Conservation (phyloP, 2,113 vertebrate species). For the Probosciger aterrimus region DNA sequence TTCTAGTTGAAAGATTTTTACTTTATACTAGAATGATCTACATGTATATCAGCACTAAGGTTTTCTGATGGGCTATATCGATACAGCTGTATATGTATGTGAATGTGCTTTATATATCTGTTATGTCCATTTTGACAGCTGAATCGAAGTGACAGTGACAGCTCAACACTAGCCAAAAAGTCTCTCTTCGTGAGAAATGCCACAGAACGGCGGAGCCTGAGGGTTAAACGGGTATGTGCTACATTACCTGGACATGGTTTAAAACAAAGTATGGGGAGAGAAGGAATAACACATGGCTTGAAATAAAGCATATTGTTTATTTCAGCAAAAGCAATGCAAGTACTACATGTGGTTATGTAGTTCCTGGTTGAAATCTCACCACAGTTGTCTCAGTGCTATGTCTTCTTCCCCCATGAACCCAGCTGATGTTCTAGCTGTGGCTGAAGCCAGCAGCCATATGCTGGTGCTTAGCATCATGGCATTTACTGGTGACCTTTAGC, state of each 20-base stretch:
- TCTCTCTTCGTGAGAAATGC: conserved; percentile 84
- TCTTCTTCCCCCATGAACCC: not conserved
- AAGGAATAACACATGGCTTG: not conserved
- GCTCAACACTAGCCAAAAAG: conserved; percentile 81
- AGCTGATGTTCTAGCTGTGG: not conserved
- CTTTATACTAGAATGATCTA: not conserved
- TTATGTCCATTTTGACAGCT: conserved; percentile 63
- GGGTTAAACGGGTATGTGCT: conserved; percentile 80
- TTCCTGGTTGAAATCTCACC: not conserved
- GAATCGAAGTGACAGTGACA: conserved; percentile 86
- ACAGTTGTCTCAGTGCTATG: not conserved
- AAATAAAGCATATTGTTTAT: not conserved
- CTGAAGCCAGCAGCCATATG: not conserved
- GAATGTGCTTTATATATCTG: not conserved
- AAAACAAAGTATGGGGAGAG: not conserved
- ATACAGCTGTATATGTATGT: not conserved
- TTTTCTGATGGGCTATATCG: not conserved
- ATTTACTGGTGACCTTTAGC: not conserved
- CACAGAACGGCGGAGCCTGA: conserved; percentile 77
- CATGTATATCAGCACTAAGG: not conserved
- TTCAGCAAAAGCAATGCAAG: not conserved
- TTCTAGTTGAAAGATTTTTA: not conserved
- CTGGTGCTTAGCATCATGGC: not conserved
- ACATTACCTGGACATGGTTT: fast-evolving
- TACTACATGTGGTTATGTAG: not conserved